Evolutionary conservation across 2,888 invertebrate species (phyloP).

Genomic region (Metallyticus violacea): DNA sequence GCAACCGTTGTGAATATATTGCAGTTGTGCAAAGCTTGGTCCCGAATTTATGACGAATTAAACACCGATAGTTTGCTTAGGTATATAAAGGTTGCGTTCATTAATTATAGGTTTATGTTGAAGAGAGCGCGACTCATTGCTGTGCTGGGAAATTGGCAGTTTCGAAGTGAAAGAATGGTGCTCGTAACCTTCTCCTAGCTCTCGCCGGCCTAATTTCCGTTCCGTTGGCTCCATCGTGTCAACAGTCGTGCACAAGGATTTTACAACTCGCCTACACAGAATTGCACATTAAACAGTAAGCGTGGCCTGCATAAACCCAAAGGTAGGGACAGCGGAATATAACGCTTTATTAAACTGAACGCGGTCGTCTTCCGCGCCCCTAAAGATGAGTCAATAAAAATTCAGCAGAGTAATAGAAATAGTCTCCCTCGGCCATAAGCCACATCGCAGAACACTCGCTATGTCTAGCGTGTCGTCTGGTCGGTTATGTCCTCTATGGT

Average conservation of each 20-base stretch:
- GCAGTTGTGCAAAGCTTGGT: background rate
- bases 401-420: background rate
- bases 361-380: background rate
- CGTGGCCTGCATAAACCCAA: background rate
- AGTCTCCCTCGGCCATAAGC: background rate
- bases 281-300: background rate
- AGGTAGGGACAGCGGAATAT: background rate
- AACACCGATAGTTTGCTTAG: background rate
- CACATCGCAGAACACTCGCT: background rate
- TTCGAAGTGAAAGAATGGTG: background rate
- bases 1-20: background rate
- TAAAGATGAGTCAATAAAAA: background rate
- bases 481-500: background rate
- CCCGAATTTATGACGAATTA: background rate
- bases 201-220: background rate
- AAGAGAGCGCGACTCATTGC: background rate
- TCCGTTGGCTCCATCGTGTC: background rate
- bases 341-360: background rate
- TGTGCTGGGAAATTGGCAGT: background rate
- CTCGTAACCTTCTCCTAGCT: no score
- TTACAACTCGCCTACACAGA: background rate
- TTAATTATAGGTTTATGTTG: background rate
- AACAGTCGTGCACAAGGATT: background rate
- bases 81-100: background rate
- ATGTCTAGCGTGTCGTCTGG: background rate